phyloP scores from a whole-genome alignment of 2,888 invertebrate species.

The Coenonympha arcania region DNA sequence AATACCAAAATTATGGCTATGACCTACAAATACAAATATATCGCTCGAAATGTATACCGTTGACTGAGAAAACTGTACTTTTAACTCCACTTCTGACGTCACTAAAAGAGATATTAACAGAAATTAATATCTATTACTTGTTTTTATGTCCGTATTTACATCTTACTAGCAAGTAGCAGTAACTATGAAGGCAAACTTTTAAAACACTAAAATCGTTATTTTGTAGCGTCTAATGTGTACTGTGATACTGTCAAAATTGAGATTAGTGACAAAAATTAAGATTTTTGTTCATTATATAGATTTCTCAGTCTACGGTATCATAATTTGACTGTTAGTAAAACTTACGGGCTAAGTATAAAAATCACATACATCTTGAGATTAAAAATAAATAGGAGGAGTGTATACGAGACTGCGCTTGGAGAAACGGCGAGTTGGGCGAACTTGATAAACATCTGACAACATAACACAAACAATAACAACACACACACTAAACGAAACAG shows the following conservation, averaged over 20 bases:
- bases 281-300: no score
- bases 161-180: no score
- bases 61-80: background rate
- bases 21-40: slow-evolving; percentile 30
- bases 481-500: background rate
- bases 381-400: slow-evolving; percentile 63
- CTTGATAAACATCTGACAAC: slow-evolving; percentile 45
- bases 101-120: background rate
- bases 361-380: slow-evolving; percentile 71
- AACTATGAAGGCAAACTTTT: no score
- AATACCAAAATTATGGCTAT: slow-evolving; percentile 41
- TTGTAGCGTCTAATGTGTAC: background rate
- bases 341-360: slow-evolving; percentile 59
- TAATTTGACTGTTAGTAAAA: slow-evolving; percentile 56
- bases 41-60: slow-evolving; percentile 23
- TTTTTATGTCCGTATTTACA: no score
- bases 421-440: slow-evolving; percentile 59
- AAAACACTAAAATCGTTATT: no score
- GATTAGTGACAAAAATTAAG: no score
- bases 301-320: slow-evolving; percentile 4
- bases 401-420: slow-evolving; percentile 61
- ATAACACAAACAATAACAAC: slow-evolving; percentile 49
- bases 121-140: no score
- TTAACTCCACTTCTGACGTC: background rate
- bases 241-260: no score